Percentiles rank a stretch among this genome's conserved stretches.
phyloP scores from a whole-genome alignment of 2,888 invertebrate genomes.

The Ischnus inquisitorius region DNA sequence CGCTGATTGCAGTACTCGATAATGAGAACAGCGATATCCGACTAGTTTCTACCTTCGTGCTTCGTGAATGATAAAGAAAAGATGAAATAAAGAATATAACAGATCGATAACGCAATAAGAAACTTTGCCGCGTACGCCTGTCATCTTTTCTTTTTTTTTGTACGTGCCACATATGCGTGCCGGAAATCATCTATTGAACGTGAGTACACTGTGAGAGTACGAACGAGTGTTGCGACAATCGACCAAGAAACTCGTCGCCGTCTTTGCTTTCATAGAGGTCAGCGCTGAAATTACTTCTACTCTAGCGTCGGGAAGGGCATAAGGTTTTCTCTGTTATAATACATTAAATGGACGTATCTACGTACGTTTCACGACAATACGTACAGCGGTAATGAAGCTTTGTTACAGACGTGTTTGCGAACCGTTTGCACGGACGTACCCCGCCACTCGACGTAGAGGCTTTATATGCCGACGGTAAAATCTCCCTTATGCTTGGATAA shows the following conservation, averaged over 20 bases:
- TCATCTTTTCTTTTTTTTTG: neutral
- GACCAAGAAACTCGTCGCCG: conserved; percentile 39
- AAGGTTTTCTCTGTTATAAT: neutral
- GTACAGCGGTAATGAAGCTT: conserved; percentile 62
- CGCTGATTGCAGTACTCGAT: conserved; percentile 23
- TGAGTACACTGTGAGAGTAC: conserved; percentile 1
- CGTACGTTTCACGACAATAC: conserved; percentile 38
- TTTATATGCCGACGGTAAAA: conserved; percentile 53
- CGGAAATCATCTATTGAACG: conserved; percentile 42
- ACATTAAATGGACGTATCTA: conserved; percentile 12
- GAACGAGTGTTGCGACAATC: conserved; percentile 14
- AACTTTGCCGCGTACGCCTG: conserved; percentile 21
- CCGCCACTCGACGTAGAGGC: conserved; percentile 14
- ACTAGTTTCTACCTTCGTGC: neutral
- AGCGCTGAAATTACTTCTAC: conserved; percentile 25
- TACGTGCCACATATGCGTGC: conserved; percentile 2
- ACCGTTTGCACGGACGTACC: conserved; percentile 43
- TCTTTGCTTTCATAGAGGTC: neutral
- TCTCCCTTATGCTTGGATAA: conserved; percentile 51
- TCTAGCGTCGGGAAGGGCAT: conserved; percentile 17
- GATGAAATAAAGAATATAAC: neutral
- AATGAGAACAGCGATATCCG: conserved; percentile 36
- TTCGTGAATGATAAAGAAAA: neutral
- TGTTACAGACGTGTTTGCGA: conserved; percentile 62
- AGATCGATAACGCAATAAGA: conserved; percentile 30